Evolutionary conservation across 2,113 vertebrate genomes (phyloP).

Genomic region (Myiagra hebetior): DNA sequence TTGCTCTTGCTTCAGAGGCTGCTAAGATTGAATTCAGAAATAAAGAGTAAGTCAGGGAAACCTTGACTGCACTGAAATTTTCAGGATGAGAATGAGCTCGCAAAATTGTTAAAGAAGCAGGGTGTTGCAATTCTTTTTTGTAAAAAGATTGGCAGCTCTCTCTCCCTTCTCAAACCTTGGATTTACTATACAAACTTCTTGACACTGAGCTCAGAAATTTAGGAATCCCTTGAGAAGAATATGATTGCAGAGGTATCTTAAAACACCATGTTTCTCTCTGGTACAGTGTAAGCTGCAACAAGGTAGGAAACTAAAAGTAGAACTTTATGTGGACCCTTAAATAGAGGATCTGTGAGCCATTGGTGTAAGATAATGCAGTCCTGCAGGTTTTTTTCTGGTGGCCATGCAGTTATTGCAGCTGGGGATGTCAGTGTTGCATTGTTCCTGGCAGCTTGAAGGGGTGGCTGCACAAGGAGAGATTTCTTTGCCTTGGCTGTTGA

Average conservation of each 20-base stretch:
- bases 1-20: constrained; percentile 2
- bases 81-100: not conserved
- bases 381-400: not conserved
- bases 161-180: not conserved
- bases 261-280: not conserved
- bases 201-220: not conserved
- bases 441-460: not conserved
- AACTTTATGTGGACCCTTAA: not conserved
- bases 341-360: not conserved
- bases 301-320: not conserved
- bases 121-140: fast-evolving
- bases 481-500: not conserved
- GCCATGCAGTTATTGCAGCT: not conserved
- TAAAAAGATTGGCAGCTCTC: not conserved
- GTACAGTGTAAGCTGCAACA: not conserved
- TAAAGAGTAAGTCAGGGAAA: not conserved
- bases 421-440: not conserved
- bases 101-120: not conserved
- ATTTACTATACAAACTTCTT: not conserved
- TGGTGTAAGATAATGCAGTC: not conserved
- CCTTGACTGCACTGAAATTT: not conserved
- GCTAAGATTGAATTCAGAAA: not conserved
- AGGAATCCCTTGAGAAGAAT: not conserved
- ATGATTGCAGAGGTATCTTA: not conserved
- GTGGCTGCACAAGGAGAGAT: not conserved